phyloP scores from a whole-genome alignment of 2,113 vertebrate species.

The Heterotilapia buettikoferi region DNA sequence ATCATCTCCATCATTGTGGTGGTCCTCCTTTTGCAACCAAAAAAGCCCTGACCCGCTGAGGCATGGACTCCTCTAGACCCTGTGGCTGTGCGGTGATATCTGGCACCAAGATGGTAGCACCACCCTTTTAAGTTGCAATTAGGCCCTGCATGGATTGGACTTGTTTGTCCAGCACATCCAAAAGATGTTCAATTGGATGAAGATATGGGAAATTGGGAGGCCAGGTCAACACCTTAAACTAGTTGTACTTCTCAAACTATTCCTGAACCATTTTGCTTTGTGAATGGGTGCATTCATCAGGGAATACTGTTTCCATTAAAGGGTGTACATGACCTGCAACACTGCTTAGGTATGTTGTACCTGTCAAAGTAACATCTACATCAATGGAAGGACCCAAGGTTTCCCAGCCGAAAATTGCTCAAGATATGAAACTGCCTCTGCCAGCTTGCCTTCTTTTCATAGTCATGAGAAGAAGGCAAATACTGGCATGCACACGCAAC shows the following conservation, averaged over 20 bases:
- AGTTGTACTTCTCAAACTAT: neutral
- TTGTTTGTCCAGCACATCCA: neutral
- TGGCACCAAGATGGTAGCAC: neutral
- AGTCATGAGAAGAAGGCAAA: neutral
- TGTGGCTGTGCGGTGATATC: neutral
- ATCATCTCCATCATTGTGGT: neutral
- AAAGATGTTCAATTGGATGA: neutral
- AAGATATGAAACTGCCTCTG: neutral
- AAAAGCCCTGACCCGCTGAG: neutral
- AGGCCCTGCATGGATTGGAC: neutral
- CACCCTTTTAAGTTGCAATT: neutral
- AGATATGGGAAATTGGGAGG: neutral
- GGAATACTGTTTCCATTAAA: neutral
- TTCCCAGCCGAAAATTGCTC: rapidly evolving
- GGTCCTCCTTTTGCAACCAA: neutral
- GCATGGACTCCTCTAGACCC: neutral
- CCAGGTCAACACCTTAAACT: neutral
- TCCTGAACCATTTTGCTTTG: neutral
- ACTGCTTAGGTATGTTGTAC: neutral
- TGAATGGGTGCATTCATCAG: neutral
- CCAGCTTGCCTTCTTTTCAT: neutral
- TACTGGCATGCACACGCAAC: neutral
- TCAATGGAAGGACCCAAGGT: neutral
- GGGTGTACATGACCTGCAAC: neutral
- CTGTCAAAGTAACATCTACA: neutral